Conservation (phyloP, 2,888 invertebrate genomes). For the Morpho helenor region DNA sequence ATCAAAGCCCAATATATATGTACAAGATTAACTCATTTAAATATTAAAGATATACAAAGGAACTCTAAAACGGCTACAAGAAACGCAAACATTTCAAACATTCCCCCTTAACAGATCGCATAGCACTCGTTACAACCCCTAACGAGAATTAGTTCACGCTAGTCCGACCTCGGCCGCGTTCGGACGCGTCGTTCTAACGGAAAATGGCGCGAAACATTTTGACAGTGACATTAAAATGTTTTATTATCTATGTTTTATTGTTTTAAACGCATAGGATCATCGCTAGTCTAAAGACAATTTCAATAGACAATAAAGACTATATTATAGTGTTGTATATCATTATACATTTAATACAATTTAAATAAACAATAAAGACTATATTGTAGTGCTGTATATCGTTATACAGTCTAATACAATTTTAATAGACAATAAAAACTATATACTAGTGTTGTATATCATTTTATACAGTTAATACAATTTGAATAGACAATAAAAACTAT, state of each 20-base stretch:
- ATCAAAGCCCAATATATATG: too few species aligned
- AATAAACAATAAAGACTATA: too few species aligned
- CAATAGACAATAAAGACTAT: neutral
- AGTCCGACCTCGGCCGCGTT: constrained; percentile 56
- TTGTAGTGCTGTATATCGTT: too few species aligned
- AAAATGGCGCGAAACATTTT: constrained; percentile 49
- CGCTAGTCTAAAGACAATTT: neutral
- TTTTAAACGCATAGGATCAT: constrained; percentile 1
- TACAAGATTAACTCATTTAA: too few species aligned
- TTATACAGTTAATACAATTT: too few species aligned
- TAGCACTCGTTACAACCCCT: constrained; percentile 62
- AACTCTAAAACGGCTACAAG: constrained; percentile 16
- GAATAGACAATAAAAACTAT: too few species aligned
- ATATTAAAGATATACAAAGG: neutral
- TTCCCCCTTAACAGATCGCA: constrained; percentile 33
- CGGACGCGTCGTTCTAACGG: constrained; percentile 42
- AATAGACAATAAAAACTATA: too few species aligned
- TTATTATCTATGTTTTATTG: constrained; percentile 19
- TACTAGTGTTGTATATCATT: too few species aligned
- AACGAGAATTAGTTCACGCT: constrained; percentile 50
- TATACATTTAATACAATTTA: too few species aligned
- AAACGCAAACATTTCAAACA: constrained; percentile 20
- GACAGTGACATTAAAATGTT: constrained; percentile 29
- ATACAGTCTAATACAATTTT: too few species aligned
- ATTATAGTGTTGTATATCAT: too few species aligned